A percentile compares a stretch with the other conserved stretches of the same genome.
Evolutionary conservation across 2,797 vertebrate genomes (phyloP).

Genomic region (Podarcis lilfordi): DNA sequence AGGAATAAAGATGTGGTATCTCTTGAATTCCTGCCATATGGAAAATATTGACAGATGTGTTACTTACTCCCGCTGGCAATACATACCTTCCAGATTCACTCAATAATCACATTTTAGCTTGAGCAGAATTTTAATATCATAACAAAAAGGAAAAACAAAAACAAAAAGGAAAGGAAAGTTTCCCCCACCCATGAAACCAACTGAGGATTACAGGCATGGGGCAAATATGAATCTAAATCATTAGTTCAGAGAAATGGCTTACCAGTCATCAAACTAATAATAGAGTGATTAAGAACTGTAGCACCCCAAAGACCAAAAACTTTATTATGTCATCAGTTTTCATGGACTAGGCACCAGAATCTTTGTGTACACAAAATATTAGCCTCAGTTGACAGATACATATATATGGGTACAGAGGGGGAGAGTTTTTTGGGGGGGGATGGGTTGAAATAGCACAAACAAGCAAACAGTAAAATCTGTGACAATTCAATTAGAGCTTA

Average conservation of each 20-base stretch:
- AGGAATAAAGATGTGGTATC: slow-evolving; percentile 14
- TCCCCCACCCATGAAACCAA: not conserved
- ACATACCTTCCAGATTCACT: slow-evolving; percentile 20
- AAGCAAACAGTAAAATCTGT: no score
- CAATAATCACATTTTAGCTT: slow-evolving; percentile 23
- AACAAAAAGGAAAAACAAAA: not conserved
- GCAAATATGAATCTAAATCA: not conserved
- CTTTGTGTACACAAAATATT: not conserved
- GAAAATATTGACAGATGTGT: slow-evolving; percentile 36
- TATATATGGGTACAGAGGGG: no score
- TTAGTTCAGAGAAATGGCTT: not conserved
- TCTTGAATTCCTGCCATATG: slow-evolving; percentile 35
- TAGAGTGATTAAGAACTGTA: not conserved
- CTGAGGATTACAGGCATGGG: not conserved
- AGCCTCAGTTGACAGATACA: no score
- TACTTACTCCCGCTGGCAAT: slow-evolving; percentile 4
- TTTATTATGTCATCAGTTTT: not conserved
- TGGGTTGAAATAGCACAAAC: no score
- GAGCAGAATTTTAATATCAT: slow-evolving; percentile 8
- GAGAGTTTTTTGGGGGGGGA: no score
- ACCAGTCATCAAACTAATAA: not conserved
- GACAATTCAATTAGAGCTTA: no score
- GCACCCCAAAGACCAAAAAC: not conserved
- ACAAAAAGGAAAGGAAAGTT: no score
- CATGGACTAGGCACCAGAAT: not conserved